Base-by-base conservation (phyloP, 2,888 invertebrate genomes). In the Tryphoninae sp. region DNA sequence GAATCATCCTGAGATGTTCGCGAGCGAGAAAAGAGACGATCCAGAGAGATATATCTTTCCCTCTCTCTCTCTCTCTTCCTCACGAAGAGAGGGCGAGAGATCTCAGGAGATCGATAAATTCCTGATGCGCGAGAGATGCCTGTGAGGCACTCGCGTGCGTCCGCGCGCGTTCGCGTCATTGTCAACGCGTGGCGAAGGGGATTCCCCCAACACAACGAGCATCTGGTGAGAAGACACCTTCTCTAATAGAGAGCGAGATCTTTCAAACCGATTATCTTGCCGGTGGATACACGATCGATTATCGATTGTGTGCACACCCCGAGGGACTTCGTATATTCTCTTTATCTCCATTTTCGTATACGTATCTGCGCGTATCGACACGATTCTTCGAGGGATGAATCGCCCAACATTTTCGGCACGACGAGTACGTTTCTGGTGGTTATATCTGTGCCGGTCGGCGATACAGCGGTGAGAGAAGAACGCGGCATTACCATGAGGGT, bases 31-130 rank as follows among this genome's bases (percentile, higher is more conserved):
- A 69, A 73, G 69, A 68, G 82, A 74, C 77, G 64, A 76, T 77
- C 68, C 64, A n/a, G 53, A 82, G 55, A 33, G 7, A 33, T 78
- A 76, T 82, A 77, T 80, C 80, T 82, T 73, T 80, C 64, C 73
- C 64, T 76, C 49, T 42, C n/a, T 51, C 26, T 19, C 19, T 19
- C 73, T 80, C 64, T 76, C 64, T 76, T 40, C 26, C n/a, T 51
- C 26, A n/a, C 26, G 49, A 61, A n/a, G 75, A 64, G 71, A 16
- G 75, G 64, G 71, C 59, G 71, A 65, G 76, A 77, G 82, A 82
- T 82, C 82, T 77, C 79, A 64, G 69, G 77, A 77, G 82, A 82
- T 82, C 82, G 82, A 82, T 82, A 82, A 82, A 82, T 82, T 82
- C 82, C 82, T 82, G 82, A 80, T 74, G 69, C 82, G 51, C 33